These are phyloP conservation scores for Colius striatus DNA, from an alignment of 2,113 vertebrate species.

Conservation along the genomic window DNA sequence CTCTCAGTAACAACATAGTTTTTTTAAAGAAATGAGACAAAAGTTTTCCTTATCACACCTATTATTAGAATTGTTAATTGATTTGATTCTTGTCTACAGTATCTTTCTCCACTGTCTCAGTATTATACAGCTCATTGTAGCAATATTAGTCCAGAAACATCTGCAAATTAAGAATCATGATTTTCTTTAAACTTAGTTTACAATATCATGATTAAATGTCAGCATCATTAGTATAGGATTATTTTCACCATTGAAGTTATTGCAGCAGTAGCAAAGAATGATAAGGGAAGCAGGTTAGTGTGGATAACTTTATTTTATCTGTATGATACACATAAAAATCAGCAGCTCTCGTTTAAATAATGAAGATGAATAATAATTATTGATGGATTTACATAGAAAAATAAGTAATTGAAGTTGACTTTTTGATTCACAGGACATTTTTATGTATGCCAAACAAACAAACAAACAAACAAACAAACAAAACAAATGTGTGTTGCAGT, in stretches of 20 bases:
- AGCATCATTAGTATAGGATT: neutral
- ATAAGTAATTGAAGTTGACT: neutral
- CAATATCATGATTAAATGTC: conserved; percentile 26
- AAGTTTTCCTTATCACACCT: neutral
- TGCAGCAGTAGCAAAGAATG: neutral
- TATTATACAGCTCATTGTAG: neutral
- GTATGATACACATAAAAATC: neutral
- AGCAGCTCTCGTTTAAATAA: neutral
- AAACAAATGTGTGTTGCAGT: rapidly evolving
- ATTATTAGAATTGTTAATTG: neutral
- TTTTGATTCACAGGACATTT: neutral
- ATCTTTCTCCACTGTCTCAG: neutral
- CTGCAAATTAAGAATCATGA: neutral
- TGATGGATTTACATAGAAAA: neutral
- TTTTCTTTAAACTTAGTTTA: neutral
- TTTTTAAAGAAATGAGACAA: neutral
- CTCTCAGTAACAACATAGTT: neutral
- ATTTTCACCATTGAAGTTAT: neutral
- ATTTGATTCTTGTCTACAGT: neutral
- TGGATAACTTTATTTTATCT: neutral
- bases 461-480: neutral
- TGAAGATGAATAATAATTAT: neutral
- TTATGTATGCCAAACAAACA: too few species aligned
- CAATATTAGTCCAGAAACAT: neutral
- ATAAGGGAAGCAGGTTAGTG: neutral